Evolutionary conservation across 2,888 invertebrate genomes (phyloP).

Genomic region (Timema cristinae): DNA sequence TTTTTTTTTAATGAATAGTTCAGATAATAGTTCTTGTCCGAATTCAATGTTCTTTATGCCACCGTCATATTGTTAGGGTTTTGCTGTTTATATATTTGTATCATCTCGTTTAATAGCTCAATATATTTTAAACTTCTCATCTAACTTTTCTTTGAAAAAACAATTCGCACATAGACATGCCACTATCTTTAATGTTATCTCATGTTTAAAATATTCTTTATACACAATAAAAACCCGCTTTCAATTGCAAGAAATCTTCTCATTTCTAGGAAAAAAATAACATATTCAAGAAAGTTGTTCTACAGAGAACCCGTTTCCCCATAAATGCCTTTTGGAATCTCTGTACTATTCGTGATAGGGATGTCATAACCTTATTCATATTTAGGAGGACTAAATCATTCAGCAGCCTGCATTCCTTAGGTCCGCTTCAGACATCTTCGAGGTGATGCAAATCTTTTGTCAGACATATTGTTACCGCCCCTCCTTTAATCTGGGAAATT

Average conservation of each 20-base stretch:
- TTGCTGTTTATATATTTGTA: not conserved
- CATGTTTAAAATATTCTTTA: not conserved
- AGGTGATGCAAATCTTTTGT: constrained; percentile 1
- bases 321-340: not conserved
- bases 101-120: not conserved
- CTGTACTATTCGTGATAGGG: not conserved
- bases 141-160: not conserved
- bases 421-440: not conserved
- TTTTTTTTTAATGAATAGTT: not conserved
- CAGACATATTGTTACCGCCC: no score
- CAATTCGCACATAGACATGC: not conserved
- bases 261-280: not conserved
- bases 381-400: not conserved
- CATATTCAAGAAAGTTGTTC: not conserved
- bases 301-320: not conserved
- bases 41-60: not conserved
- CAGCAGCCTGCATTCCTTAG: not conserved
- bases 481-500: no score
- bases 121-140: not conserved
- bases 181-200: not conserved
- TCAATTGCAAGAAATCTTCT: not conserved
- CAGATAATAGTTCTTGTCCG: not conserved
- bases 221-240: not conserved
- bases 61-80: not conserved
- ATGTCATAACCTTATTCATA: not conserved